phyloP scores from a whole-genome alignment of 64 coral and sea anemone species.

The Stylophora pistillata region DNA sequence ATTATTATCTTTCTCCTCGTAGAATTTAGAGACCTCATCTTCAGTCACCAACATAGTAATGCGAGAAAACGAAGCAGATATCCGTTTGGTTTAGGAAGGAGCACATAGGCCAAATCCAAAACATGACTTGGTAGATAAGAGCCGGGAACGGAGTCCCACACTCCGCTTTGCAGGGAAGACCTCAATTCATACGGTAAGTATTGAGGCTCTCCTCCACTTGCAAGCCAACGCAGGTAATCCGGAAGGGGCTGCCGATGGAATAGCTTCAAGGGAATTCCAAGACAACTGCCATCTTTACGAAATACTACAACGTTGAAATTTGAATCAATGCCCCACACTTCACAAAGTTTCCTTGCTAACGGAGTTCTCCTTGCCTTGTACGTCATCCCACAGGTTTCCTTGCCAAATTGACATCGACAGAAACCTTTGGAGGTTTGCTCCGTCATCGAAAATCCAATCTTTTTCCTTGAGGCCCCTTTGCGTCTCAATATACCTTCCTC shows the following conservation, averaged over 20 bases:
- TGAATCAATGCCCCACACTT: conserved; percentile 35
- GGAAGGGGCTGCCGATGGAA: conserved; percentile 64
- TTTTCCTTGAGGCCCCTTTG: conserved; percentile 41
- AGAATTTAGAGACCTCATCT: conserved; percentile 27
- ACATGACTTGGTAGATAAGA: conserved; percentile 54
- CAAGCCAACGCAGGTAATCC: conserved; percentile 54
- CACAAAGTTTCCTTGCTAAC: conserved; percentile 14
- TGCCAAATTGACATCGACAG: conserved; percentile 42
- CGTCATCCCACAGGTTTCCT: conserved; percentile 28
- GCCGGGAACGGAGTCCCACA: conserved; percentile 33
- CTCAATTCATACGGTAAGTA: conserved; percentile 61
- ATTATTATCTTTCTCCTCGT: conserved; percentile 51
- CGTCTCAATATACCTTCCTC: conserved; percentile 27
- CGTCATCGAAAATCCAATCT: conserved; percentile 55
- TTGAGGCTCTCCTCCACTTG: conserved; percentile 53
- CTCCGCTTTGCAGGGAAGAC: background rate
- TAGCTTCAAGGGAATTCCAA: conserved; percentile 1
- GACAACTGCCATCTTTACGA: conserved; percentile 14
- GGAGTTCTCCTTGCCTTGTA: conserved; percentile 41
- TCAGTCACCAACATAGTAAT: conserved; percentile 49
- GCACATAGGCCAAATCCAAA: conserved; percentile 53
- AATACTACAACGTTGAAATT: conserved; percentile 55
- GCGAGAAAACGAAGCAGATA: conserved; percentile 7
- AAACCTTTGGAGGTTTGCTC: conserved; percentile 13
- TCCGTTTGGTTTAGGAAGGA: conserved; percentile 34